Percentiles rank a stretch among this genome's conserved stretches.
Evolutionary conservation across 2,888 invertebrate genomes (phyloP).

Genomic region (Andrena fulva): DNA sequence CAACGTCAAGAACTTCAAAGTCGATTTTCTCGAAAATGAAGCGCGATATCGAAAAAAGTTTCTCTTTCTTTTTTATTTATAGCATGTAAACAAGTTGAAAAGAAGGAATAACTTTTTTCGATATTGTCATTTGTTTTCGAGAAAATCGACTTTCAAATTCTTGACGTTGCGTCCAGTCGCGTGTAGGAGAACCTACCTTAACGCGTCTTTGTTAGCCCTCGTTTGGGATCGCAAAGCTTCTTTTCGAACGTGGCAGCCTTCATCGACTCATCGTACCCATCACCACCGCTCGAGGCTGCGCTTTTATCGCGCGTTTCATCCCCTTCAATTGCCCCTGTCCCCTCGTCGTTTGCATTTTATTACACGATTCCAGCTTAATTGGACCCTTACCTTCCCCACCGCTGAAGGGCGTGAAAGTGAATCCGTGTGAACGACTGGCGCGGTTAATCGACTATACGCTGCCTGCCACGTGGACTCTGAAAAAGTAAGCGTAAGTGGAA

Average conservation of each 20-base stretch:
- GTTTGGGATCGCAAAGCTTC: no score
- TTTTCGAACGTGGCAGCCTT: not conserved
- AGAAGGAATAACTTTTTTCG: no score
- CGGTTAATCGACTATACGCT: slow-evolving; percentile 2
- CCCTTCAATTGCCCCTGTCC: slow-evolving; percentile 48
- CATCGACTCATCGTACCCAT: slow-evolving; percentile 25
- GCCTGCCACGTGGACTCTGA: not conserved
- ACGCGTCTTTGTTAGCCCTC: no score
- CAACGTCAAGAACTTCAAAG: not conserved
- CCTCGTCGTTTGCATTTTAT: slow-evolving; percentile 57
- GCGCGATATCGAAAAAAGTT: no score
- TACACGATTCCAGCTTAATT: slow-evolving; percentile 51
- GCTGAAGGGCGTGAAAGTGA: slow-evolving; percentile 29
- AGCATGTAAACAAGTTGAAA: no score
- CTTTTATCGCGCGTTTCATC: slow-evolving; percentile 52
- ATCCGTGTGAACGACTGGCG: slow-evolving; percentile 29
- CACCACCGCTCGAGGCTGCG: not conserved
- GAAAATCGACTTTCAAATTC: no score
- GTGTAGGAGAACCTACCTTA: no score
- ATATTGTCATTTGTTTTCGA: no score
- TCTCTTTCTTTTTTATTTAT: no score
- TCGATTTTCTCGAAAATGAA: no score
- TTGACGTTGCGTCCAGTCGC: no score
- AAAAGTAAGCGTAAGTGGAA: not conserved
- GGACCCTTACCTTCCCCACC: slow-evolving; percentile 15